These are phyloP conservation scores for Myathropa florea DNA, from an alignment of 2,888 invertebrate species.

Conservation along the genomic window DNA sequence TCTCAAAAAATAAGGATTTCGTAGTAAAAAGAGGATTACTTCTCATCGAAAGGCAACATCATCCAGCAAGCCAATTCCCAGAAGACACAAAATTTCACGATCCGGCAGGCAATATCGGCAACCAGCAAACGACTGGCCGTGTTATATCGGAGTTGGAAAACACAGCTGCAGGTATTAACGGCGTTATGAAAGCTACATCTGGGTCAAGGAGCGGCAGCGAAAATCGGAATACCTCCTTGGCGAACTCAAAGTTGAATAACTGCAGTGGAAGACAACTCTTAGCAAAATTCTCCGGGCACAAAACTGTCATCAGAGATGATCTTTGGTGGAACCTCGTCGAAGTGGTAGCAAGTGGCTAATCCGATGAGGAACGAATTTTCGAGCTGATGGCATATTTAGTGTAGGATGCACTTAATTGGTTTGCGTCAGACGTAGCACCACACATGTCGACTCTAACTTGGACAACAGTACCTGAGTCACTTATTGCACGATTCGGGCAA, in stretches of 20 bases:
- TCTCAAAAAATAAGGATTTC: neutral
- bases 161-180: too few relatives aligned
- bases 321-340: neutral
- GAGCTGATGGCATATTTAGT: constrained; percentile 12
- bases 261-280: constrained; percentile 1
- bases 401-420: constrained; percentile 9
- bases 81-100: neutral
- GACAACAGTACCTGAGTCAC: neutral
- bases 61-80: neutral
- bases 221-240: constrained; percentile 3
- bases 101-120: neutral
- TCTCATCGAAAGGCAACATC: neutral
- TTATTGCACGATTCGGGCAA: constrained; percentile 12
- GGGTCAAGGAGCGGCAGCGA: too few relatives aligned
- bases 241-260: neutral
- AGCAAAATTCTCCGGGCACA: constrained; percentile 15
- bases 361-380: neutral
- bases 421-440: constrained; percentile 21
- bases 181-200: neutral
- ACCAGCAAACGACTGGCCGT: neutral
- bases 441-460: constrained; percentile 6
- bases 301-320: neutral
- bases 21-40: neutral
- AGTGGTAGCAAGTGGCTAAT: constrained; percentile 1
- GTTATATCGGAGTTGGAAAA: too few relatives aligned